Base-by-base conservation (phyloP, 2,113 vertebrate species). In the Vidua chalybeata region DNA sequence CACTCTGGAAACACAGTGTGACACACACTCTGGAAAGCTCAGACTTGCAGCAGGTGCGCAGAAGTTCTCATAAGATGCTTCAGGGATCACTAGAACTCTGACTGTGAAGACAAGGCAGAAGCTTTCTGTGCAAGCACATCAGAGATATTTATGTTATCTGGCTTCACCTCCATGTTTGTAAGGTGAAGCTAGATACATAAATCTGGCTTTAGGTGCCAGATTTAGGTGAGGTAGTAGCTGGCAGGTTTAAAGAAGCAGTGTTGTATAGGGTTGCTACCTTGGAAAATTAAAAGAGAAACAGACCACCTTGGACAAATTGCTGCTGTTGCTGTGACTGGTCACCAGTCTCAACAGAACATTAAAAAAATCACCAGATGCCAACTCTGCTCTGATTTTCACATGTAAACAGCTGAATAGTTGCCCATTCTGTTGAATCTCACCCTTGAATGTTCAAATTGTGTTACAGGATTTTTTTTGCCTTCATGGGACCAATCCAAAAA, bases 1-100 rank as follows among this genome's bases (percentile, higher is more conserved):
- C 13, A 15, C 6, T 74, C 9, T 6, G 31, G 33, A 66, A 52
- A 62, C 1, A 2, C 31, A 41, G 16, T 0, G 0, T 48, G 55
- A 19, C 45, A 20, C 45, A 46, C 45, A 46, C 45, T 56, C 63
- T 69, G 64, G 68, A 48, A 73, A 66, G 22, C 13, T 89, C 37
- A 71, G 51, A 41, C 41, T 37, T 78, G 59, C 39, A 24, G 41
- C 1, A 3, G 5, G 30, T 52, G 20, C 61, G 23, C 30, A 23
- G 45, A 33, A 18, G 3, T 43, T 43, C 46, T 64, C 15, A 2
- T 27, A 24, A 35, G 27, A 11, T 54, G 9, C 33, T 61, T 63
- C 20, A 78, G 55, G 59, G 68, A 81, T 74, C 39, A 31, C 26
- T 69, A 10, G 20, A 62, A 74, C 23, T 71, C 51, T 4, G 5